Percentiles rank a stretch among this genome's conserved stretches.
Evolutionary conservation across 2,113 vertebrate species (phyloP).

Genomic region (Phalacrocorax aristotelis): DNA sequence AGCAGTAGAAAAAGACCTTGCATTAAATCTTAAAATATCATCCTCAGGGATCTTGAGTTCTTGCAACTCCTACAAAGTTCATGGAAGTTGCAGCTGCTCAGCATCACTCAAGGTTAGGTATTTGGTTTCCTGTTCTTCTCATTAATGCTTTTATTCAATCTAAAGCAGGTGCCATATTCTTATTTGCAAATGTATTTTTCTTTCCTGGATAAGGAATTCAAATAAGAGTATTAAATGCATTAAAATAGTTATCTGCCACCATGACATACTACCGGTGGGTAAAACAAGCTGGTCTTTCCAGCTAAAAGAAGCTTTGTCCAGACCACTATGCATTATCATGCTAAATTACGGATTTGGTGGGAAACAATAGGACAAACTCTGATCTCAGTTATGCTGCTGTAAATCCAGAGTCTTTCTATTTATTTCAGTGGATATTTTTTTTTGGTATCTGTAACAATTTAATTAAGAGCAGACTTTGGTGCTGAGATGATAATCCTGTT

Average conservation of each 20-base stretch:
- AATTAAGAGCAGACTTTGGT: conserved; percentile 23
- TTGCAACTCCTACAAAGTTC: neutral
- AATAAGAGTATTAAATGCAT: neutral
- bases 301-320: neutral
- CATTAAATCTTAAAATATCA: neutral
- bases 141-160: neutral
- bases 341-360: neutral
- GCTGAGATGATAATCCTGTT: conserved; percentile 38
- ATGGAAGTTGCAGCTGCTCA: neutral
- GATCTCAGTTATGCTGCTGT: neutral
- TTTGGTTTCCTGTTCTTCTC: neutral
- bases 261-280: neutral
- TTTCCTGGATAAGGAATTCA: neutral
- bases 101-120: neutral
- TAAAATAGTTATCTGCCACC: neutral
- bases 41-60: neutral
- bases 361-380: neutral
- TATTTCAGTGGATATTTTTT: neutral
- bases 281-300: neutral
- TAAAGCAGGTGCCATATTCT: neutral
- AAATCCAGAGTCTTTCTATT: neutral
- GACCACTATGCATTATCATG: neutral
- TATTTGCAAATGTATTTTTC: neutral
- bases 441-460: neutral
- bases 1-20: neutral